Conservation (phyloP, 2,888 invertebrate species). For the Cryptocheilus praepositus region DNA sequence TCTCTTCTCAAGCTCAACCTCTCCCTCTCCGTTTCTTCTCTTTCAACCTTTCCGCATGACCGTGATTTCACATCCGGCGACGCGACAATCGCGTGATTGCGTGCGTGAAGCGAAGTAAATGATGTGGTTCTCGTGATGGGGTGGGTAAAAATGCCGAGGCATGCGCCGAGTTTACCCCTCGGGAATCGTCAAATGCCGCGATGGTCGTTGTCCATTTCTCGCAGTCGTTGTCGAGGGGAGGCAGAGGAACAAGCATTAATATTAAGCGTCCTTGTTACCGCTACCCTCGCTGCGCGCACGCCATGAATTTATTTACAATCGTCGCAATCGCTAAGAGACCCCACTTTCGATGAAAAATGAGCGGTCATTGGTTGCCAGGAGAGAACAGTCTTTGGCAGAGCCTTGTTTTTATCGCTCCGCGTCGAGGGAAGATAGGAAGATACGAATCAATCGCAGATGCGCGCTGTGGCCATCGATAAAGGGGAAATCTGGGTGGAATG, state of each 20-base stretch:
- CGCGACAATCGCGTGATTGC: conserved; percentile 61
- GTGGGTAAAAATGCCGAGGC: conserved; percentile 47
- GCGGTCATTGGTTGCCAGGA: not conserved
- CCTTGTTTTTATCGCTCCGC: not conserved
- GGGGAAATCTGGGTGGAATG: too few species aligned
- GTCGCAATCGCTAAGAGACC: conserved; percentile 16
- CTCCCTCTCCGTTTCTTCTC: too few species aligned
- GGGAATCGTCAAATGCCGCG: conserved; percentile 29
- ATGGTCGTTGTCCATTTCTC: conserved; percentile 13
- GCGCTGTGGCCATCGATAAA: too few species aligned
- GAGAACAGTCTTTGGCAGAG: not conserved
- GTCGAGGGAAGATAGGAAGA: too few species aligned
- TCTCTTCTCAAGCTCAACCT: not conserved
- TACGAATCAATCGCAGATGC: too few species aligned
- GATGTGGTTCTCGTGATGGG: conserved; percentile 27
- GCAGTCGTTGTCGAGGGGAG: conserved; percentile 12
- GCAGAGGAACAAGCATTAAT: conserved; percentile 47
- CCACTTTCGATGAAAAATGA: not conserved
- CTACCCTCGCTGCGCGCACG: conserved; percentile 24
- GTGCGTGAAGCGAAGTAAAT: conserved; percentile 40
- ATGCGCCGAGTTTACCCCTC: conserved; percentile 35
- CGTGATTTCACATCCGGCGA: conserved; percentile 58
- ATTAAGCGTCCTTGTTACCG: conserved; percentile 51
- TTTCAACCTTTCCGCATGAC: conserved; percentile 44
- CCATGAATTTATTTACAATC: conserved; percentile 52